Evolutionary conservation across 2,113 vertebrate species (phyloP), one percentile per base, ranked within the genome.

Genomic region (Pelmatolapia mariae): DNA sequence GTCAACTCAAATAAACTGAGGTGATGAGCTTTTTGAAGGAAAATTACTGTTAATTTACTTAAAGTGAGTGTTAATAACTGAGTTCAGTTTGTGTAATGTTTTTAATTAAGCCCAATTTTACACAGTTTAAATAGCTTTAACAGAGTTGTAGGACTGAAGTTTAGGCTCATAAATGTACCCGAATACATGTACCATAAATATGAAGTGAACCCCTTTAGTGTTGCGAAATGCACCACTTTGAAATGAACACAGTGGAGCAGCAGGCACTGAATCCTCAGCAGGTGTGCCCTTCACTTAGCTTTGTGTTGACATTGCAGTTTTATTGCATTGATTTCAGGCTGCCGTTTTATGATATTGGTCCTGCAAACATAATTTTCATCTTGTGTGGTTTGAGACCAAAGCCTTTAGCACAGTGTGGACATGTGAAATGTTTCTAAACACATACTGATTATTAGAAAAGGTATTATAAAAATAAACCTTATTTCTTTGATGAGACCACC

Each of bases 241-340:
- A 79, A 86, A 80, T 53, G 87, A 84, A 87, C 85, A 82, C 84
- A 79, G 80, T 9, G 47, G 79, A 76, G 79, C 68, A 68, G 59
- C 63, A 86, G 66, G 78, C 29, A 54, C 36, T 38, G 57, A 31
- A 52, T 52, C 80, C 91, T 83, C 86, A 78, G 89, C 90, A 87
- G 89, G 91, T 84, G 76, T 76, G 91, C 87, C 89, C 90, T 92
- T 92, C 83, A 43, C 80, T 83, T 47, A 12, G 59, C 79, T 84
- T 50, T 15, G 43, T 84, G 71, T 88, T 85, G 89, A 92, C 87
- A 85, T 93, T 88, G 89, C 36, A 71, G 40, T 18, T 86, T 81
- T 85, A 81, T 38, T 68, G 85, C 29, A 84, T 40, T 78, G 80
- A 86, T 82, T 73, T 50, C 71, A 24, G 22, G 38, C 59, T 83